Evolutionary conservation across 2,113 vertebrate species (phyloP).

Genomic region (Crypturellus undulatus): DNA sequence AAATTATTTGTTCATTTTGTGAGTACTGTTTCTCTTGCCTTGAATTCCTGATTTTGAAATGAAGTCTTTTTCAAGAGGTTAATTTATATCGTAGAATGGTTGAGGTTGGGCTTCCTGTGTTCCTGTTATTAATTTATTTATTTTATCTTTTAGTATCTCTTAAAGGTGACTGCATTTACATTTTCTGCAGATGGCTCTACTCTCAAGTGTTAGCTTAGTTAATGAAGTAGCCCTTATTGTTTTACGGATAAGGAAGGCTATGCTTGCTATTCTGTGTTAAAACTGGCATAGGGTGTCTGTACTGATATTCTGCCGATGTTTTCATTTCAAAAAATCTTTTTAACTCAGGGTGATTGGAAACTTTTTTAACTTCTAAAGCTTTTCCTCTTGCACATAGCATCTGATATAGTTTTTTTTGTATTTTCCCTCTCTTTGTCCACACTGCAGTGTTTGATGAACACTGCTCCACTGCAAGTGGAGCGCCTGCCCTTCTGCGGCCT

Average conservation of each 20-base stretch:
- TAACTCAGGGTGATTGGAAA: neutral
- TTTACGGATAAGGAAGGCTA: neutral
- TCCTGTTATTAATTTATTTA: neutral
- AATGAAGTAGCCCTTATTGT: neutral
- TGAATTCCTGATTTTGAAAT: neutral
- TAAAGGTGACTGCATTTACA: neutral
- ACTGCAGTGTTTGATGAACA: slow-evolving; percentile 80
- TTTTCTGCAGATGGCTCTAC: neutral
- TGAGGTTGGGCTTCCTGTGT: too few relatives aligned
- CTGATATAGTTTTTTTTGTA: neutral
- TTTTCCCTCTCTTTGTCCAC: neutral
- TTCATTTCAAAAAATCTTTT: neutral
- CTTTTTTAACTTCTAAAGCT: neutral
- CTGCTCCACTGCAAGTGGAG: too few relatives aligned
- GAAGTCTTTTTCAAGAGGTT: neutral
- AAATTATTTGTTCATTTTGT: neutral
- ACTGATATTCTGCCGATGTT: neutral
- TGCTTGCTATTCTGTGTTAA: neutral
- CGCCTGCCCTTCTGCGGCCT: slow-evolving; percentile 65
- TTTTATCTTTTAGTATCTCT: neutral
- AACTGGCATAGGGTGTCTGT: neutral
- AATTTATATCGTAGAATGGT: neutral
- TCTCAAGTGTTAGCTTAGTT: neutral
- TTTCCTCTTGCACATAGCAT: neutral
- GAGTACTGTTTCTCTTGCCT: neutral